phyloP scores from a whole-genome alignment of 2,888 invertebrate species.

The Morinoia aosen region DNA sequence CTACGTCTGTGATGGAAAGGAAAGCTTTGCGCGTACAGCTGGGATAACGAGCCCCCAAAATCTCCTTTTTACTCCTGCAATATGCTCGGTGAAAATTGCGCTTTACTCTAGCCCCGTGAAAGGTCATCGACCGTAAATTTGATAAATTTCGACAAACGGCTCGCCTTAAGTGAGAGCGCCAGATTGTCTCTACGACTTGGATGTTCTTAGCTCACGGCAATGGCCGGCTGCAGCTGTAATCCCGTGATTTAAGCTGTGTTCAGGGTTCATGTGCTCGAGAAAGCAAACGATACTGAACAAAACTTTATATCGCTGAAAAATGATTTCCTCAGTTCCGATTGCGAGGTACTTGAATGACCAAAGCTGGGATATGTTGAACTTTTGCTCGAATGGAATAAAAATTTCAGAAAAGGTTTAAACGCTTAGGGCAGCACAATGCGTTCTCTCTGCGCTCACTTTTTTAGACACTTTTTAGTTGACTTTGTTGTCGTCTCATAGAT shows the following conservation, averaged over 20 bases:
- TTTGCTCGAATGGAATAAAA: background rate
- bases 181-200: constrained; percentile 42
- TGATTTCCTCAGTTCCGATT: background rate
- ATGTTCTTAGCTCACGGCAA: background rate
- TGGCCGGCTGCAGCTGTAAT: background rate
- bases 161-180: constrained; percentile 26
- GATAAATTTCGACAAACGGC: constrained; percentile 49
- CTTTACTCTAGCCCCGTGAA: background rate
- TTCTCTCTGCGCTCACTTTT: no score
- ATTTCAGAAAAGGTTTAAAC: background rate
- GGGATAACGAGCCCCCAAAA: constrained; percentile 40
- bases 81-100: background rate
- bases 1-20: constrained; percentile 36
- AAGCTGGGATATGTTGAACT: background rate
- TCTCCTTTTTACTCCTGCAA: background rate
- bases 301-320: background rate
- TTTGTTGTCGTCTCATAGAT: no score
- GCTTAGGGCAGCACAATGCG: background rate
- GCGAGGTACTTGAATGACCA: background rate
- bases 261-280: background rate
- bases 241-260: background rate
- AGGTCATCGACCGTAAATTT: constrained; percentile 46
- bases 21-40: background rate
- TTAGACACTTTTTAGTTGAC: no score
- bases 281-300: background rate